These are phyloP conservation scores for Hoplostethus atlanticus DNA, from an alignment of 2,797 vertebrate genomes.

Conservation along the genomic window DNA sequence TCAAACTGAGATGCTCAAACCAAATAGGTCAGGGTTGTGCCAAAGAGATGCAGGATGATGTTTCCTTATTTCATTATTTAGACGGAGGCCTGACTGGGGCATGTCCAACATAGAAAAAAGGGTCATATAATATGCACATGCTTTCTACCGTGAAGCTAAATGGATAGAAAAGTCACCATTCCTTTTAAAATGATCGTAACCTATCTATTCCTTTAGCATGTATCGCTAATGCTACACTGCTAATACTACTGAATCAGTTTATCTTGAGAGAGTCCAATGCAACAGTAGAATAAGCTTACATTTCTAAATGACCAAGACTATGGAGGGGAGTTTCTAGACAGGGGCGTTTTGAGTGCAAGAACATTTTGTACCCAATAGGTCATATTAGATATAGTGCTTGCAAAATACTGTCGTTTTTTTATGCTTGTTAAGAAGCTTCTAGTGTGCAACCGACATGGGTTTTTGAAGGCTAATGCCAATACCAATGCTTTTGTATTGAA, in stretches of 20 bases:
- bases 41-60: conserved; percentile 11
- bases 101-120: conserved; percentile 60
- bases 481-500: neutral
- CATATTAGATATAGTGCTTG: conserved; percentile 9
- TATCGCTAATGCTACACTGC: conserved; percentile 23
- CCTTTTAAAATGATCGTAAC: no score
- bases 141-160: neutral
- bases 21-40: conserved; percentile 11
- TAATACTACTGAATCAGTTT: conserved; percentile 13
- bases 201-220: conserved; percentile 27
- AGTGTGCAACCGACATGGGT: neutral
- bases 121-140: conserved; percentile 40
- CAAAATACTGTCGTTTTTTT: no score
- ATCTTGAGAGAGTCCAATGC: conserved; percentile 8
- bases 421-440: no score
- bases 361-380: conserved; percentile 18
- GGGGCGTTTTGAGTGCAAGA: neutral
- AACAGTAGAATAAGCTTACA: conserved; percentile 30
- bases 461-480: conserved; percentile 3
- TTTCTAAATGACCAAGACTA: conserved; percentile 39
- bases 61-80: conserved; percentile 49
- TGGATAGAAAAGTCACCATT: no score
- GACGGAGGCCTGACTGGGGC: conserved; percentile 19
- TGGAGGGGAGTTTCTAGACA: no score
- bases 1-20: conserved; percentile 30